These are phyloP conservation scores for Torymus aiolomorphi DNA, from an alignment of 2,888 invertebrate species.

Conservation along the genomic window DNA sequence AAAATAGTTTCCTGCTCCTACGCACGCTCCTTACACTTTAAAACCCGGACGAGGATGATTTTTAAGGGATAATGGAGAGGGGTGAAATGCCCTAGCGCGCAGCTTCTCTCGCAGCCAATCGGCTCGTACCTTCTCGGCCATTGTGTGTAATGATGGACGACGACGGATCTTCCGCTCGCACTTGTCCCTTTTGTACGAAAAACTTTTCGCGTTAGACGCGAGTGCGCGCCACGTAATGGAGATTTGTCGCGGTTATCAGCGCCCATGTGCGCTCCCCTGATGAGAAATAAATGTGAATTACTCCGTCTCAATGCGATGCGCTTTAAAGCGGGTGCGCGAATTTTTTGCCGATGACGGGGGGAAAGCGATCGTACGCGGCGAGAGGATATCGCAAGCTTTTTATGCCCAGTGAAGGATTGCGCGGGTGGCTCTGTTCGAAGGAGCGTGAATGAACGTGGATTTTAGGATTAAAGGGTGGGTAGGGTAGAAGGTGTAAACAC, in stretches of 20 bases:
- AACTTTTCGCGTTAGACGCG: constrained; percentile 2
- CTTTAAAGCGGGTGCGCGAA: not conserved
- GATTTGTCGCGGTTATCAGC: constrained; percentile 29
- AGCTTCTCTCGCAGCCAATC: constrained; percentile 9
- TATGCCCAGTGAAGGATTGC: too few species aligned
- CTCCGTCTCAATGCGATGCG: constrained; percentile 22
- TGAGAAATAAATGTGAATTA: constrained; percentile 54
- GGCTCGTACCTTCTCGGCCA: constrained; percentile 3
- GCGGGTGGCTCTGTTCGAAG: too few species aligned
- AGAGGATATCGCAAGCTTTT: too few species aligned
- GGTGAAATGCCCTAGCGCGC: not conserved
- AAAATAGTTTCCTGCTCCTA: constrained; percentile 19
- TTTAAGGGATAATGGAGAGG: constrained; percentile 27
- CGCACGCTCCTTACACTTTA: not conserved
- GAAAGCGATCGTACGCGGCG: not conserved
- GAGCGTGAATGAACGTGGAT: too few species aligned
- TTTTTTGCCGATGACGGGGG: constrained; percentile 3
- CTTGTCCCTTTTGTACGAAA: constrained; percentile 10
- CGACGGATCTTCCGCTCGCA: constrained; percentile 12
- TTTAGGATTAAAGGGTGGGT: too few species aligned
- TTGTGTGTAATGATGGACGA: constrained; percentile 51
- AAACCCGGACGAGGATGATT: not conserved
- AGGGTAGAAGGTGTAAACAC: too few species aligned
- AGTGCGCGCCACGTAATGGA: constrained; percentile 12
- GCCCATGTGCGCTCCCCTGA: constrained; percentile 39